phyloP scores from a whole-genome alignment of 2,113 vertebrate species.

The Pitta sordida region DNA sequence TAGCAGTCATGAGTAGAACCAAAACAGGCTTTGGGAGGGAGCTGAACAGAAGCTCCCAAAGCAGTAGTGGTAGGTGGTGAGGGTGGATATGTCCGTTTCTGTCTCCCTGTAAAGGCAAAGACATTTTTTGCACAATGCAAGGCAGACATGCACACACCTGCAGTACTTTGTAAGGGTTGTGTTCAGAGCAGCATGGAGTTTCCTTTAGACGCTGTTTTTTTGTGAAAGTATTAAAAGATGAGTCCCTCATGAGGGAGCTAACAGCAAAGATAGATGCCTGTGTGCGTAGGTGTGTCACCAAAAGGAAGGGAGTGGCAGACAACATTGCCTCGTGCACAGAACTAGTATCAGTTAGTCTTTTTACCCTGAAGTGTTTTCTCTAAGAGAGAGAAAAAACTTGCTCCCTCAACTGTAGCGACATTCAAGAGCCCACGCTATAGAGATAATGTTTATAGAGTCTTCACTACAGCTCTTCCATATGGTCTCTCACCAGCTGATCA shows the following conservation, averaged over 20 bases:
- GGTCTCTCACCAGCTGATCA: not conserved
- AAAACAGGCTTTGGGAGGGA: not conserved
- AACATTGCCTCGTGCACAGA: not conserved
- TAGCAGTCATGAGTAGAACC: not conserved
- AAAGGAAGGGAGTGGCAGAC: not conserved
- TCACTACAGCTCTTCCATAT: not conserved
- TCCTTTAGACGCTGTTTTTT: rapidly evolving
- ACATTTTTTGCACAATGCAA: not conserved
- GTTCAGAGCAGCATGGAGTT: not conserved
- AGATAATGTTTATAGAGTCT: not conserved
- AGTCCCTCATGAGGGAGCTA: not conserved
- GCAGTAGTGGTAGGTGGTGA: too few relatives aligned
- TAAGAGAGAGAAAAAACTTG: not conserved
- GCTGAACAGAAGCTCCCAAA: not conserved
- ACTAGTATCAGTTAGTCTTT: not conserved
- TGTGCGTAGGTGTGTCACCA: not conserved
- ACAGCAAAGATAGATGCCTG: not conserved
- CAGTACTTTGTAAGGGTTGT: not conserved
- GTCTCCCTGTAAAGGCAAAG: not conserved
- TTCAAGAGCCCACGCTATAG: not conserved
- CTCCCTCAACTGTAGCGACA: not conserved
- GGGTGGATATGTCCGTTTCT: not conserved
- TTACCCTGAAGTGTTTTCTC: not conserved
- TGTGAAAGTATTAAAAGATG: not conserved
- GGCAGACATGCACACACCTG: not conserved